Evolutionary conservation across 2,113 vertebrate genomes (phyloP).

Genomic region (Alouatta palliata): DNA sequence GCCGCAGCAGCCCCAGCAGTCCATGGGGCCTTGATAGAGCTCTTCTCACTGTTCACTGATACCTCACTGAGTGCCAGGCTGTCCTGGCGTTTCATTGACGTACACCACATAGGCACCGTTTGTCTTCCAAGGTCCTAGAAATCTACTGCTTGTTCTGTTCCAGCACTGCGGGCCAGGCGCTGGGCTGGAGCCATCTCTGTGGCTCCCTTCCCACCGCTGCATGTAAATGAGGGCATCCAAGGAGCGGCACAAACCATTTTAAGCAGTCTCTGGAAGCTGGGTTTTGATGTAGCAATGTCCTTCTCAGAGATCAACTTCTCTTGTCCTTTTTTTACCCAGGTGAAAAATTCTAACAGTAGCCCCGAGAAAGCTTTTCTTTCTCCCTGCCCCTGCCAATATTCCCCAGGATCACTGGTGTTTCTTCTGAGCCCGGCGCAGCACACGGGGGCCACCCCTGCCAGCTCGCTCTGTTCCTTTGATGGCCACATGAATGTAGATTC

Average conservation of each 20-base stretch:
- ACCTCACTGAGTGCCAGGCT: neutral
- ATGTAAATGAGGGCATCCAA: constrained; percentile 32
- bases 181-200: neutral
- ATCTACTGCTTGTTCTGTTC: neutral
- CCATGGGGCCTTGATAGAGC: fast-evolving
- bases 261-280: neutral
- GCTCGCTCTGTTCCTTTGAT: neutral
- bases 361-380: neutral
- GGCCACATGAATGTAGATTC: neutral
- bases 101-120: neutral
- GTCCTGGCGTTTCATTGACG: neutral
- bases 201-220: neutral
- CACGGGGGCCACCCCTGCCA: neutral
- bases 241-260: neutral
- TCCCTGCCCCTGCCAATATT: neutral
- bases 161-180: neutral
- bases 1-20: neutral
- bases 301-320: neutral
- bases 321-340: neutral
- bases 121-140: neutral
- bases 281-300: neutral
- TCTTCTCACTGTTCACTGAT: neutral
- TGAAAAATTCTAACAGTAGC: neutral
- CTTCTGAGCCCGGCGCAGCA: neutral
- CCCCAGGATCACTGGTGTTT: neutral